Conservation (phyloP, 2,888 invertebrate genomes). For the Eupithecia dodoneata region DNA sequence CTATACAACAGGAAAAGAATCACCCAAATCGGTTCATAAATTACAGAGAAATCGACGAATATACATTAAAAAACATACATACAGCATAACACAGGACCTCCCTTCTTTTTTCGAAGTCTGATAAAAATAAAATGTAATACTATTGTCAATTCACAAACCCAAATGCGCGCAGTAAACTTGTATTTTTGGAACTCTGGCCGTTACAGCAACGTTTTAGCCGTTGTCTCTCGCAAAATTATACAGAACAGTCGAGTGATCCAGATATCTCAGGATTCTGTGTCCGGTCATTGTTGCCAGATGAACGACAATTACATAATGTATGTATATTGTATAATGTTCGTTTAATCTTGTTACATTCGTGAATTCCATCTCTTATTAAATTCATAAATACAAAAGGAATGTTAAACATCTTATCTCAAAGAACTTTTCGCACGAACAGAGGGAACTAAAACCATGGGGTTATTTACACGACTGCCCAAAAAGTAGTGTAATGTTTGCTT, state of each 20-base stretch:
- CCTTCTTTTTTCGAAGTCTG: too few relatives aligned
- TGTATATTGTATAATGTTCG: slow-evolving; percentile 34
- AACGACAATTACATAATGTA: slow-evolving; percentile 34
- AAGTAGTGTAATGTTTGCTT: neutral
- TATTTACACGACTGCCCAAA: neutral
- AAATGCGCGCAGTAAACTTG: neutral
- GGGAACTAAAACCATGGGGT: neutral
- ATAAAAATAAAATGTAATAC: too few relatives aligned
- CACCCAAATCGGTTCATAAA: too few relatives aligned
- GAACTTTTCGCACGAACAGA: neutral
- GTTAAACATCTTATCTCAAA: neutral
- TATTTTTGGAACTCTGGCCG: neutral
- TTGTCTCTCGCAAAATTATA: neutral
- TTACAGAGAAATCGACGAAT: too few relatives aligned
- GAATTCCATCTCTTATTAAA: slow-evolving; percentile 16
- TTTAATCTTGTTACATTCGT: slow-evolving; percentile 34
- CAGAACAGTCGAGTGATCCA: slow-evolving; percentile 2
- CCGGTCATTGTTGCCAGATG: slow-evolving; percentile 29
- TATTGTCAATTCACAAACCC: neutral
- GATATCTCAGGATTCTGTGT: slow-evolving; percentile 4
- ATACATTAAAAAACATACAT: too few relatives aligned
- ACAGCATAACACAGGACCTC: too few relatives aligned
- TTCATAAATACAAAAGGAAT: neutral
- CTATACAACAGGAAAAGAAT: too few relatives aligned
- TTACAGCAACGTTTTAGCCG: neutral